phyloP scores from a whole-genome alignment of 2,888 invertebrate species.

The Bhutanitis thaidina region DNA sequence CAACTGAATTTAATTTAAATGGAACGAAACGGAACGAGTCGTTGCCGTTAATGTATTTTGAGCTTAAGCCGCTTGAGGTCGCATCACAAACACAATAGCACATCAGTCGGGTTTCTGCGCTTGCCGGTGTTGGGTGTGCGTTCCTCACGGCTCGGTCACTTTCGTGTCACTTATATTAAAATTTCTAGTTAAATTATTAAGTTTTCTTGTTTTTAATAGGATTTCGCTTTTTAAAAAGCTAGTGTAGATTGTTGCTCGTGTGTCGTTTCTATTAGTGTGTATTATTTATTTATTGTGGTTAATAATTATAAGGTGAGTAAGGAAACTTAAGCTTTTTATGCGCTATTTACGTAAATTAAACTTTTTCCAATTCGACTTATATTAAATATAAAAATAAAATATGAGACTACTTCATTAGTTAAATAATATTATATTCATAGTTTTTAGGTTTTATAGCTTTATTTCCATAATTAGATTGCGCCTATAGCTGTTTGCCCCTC shows the following conservation, averaged over 20 bases:
- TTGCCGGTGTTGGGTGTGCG: slow-evolving; percentile 59
- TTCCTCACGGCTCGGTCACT: slow-evolving; percentile 51
- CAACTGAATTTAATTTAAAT: too few species aligned
- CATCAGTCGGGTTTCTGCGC: slow-evolving; percentile 74
- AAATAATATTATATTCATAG: too few species aligned
- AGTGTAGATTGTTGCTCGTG: slow-evolving; percentile 40
- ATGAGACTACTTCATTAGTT: too few species aligned
- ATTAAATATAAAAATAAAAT: too few species aligned
- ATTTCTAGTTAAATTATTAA: slow-evolving; percentile 28
- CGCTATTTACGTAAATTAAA: too few species aligned
- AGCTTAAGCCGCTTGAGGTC: slow-evolving; percentile 48
- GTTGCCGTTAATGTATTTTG: slow-evolving; percentile 42
- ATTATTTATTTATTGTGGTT: slow-evolving; percentile 44
- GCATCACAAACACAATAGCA: too few species aligned
- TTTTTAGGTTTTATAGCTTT: too few species aligned
- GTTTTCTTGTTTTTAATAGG: slow-evolving; percentile 17
- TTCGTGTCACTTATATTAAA: slow-evolving; percentile 58
- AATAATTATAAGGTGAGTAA: slow-evolving; percentile 57
- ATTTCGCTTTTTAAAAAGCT: slow-evolving; percentile 19
- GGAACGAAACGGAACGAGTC: not conserved
- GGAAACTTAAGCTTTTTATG: slow-evolving; percentile 28
- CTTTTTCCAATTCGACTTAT: too few species aligned
- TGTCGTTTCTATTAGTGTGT: slow-evolving; percentile 45
- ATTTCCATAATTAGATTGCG: too few species aligned
- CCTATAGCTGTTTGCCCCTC: too few species aligned